These are phyloP conservation scores for Tychaedon coryphoeus DNA, from an alignment of 2,113 vertebrate species.

Conservation along the genomic window DNA sequence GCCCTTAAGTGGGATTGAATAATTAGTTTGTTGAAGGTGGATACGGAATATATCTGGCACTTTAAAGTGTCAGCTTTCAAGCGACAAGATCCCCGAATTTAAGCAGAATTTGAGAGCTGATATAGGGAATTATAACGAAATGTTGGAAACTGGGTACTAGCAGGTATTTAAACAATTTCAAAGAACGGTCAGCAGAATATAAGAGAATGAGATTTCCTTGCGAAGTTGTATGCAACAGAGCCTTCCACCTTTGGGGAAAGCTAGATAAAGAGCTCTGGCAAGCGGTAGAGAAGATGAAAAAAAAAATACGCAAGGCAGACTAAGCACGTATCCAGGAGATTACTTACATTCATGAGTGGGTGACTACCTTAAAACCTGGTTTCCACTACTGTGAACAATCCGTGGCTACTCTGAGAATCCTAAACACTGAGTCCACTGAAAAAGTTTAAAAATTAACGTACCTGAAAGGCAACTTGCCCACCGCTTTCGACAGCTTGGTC, in stretches of 20 bases:
- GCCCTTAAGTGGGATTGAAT: background rate
- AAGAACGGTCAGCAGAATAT: background rate
- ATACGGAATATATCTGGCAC: background rate
- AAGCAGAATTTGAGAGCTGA: background rate
- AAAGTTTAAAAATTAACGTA: background rate
- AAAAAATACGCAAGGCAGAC: background rate
- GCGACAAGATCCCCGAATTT: rapidly evolving
- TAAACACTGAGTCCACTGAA: rapidly evolving
- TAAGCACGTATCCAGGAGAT: rapidly evolving
- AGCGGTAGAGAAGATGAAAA: rapidly evolving
- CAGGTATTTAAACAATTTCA: background rate
- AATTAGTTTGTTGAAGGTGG: rapidly evolving
- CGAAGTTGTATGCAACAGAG: background rate
- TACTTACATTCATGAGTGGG: rapidly evolving
- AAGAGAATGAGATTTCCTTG: background rate
- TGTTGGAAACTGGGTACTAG: rapidly evolving
- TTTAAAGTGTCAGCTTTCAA: background rate
- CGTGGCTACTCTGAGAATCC: rapidly evolving
- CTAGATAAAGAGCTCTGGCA: rapidly evolving
- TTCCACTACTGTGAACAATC: rapidly evolving
- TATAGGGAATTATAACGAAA: rapidly evolving
- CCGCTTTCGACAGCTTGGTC: rapidly evolving
- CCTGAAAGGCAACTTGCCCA: background rate
- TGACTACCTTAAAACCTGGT: rapidly evolving
- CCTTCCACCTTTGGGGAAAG: background rate